These are phyloP conservation scores for Hippopotamus amphibius DNA, from an alignment of 2,113 vertebrate species.

Conservation along the genomic window DNA sequence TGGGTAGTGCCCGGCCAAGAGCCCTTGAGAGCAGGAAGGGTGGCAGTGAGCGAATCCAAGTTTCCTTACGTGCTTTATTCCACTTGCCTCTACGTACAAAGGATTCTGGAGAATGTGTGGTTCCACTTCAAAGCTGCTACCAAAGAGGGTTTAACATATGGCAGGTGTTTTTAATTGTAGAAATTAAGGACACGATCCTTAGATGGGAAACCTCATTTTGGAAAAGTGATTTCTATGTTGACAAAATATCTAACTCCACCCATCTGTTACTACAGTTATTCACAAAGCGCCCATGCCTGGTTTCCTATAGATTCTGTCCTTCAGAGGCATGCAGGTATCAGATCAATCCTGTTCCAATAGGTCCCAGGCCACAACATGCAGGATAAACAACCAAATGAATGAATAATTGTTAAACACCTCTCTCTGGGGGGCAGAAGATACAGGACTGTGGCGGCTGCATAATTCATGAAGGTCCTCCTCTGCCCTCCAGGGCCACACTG, in stretches of 20 bases:
- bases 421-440: not conserved
- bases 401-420: not conserved
- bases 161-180: constrained; percentile 77
- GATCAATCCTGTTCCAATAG: not conserved
- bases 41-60: rapidly evolving
- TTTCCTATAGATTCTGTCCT: not conserved
- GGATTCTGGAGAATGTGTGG: not conserved
- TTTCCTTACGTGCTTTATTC: not conserved
- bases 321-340: not conserved
- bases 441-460: not conserved
- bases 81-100: not conserved
- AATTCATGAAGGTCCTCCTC: not conserved
- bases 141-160: constrained; percentile 74
- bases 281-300: constrained; percentile 18
- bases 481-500: rapidly evolving
- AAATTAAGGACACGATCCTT: constrained; percentile 65
- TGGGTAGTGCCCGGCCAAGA: too few species aligned
- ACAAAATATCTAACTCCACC: constrained; percentile 76
- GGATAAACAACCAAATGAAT: not conserved
- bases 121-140: constrained; percentile 50
- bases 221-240: constrained; percentile 77
- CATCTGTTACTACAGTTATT: constrained; percentile 71
- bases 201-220: constrained; percentile 64
- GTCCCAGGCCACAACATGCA: not conserved
- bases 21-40: not conserved